Conservation (phyloP, 2,888 invertebrate species). For the Caenorhabditis doughertyi region DNA sequence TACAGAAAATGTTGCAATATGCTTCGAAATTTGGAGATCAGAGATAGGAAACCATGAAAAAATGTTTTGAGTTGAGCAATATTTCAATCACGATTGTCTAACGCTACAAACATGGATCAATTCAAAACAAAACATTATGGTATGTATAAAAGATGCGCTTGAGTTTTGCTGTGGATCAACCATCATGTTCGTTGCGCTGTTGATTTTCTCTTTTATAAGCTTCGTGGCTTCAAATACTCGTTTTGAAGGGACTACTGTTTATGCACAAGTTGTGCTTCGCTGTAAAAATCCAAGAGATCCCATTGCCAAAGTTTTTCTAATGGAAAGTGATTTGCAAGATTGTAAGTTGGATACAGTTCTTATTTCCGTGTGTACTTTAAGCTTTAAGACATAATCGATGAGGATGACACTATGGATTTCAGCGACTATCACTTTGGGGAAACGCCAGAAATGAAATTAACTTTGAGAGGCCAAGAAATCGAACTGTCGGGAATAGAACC, state of each 20-base stretch:
- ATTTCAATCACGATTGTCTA: not conserved
- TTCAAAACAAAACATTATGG: not conserved
- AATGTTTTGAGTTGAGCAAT: not conserved
- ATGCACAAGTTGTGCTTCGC: not conserved
- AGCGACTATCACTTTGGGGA: not conserved
- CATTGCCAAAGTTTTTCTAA: constrained; percentile 18
- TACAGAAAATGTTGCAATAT: no score
- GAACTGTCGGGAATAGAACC: constrained; percentile 53
- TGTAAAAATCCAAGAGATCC: constrained; percentile 19
- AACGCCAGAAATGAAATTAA: not conserved
- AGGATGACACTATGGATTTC: constrained; percentile 51
- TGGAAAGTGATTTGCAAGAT: constrained; percentile 38
- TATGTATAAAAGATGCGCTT: constrained; percentile 19
- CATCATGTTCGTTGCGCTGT: not conserved
- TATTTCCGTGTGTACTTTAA: not conserved
- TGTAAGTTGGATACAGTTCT: constrained; percentile 13
- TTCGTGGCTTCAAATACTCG: not conserved
- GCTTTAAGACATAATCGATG: constrained; percentile 35
- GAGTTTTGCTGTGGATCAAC: not conserved
- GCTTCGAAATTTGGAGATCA: not conserved
- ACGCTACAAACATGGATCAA: not conserved
- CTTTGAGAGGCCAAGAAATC: constrained; percentile 32
- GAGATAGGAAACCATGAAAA: not conserved
- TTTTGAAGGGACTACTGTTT: not conserved
- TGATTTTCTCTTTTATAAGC: not conserved